Evolutionary conservation across 2,797 vertebrate genomes (phyloP), one percentile per base, ranked within the genome.

Genomic region (Muscicapa comitata): DNA sequence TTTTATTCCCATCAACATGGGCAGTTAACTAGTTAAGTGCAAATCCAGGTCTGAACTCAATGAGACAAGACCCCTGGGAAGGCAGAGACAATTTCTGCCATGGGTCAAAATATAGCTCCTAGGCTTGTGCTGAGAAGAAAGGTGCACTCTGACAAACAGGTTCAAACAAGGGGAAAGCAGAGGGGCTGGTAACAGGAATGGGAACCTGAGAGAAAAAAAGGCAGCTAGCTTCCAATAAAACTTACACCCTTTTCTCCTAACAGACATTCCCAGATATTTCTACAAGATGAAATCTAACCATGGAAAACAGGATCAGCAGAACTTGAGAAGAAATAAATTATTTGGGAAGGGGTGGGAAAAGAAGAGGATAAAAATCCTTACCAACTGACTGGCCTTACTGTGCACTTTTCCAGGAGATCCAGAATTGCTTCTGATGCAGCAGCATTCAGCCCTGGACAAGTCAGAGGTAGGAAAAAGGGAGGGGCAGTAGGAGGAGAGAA

Each of bases 351-450:
- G 38, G 9, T 43, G 17, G 65, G 43, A 82, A 93, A 92, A 37
- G 63, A 94, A 94, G 55, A 86, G 25, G 82, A 45, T 48, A 66
- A 85, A 89, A 66, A 70, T 61, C 88, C 95, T 95, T 96, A 97
- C 95, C 97, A 96, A 93, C 40, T 79, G 63, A 73, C 86, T 70
- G 77, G 88, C 62, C 90, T 90, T 94, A 92, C 92, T 90, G 62
- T 94, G 95, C 88, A 75, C 94, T 96, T 92, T 88, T 94, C 86
- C 96, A 96, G 92, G 62, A 95, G 94, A 95, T 21, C 83, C 86
- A 90, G 90, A 93, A 89, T 89, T 53, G 94, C 67, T 94, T 96
- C 74, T 83, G 95, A 91, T 95, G 94, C 93, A 95, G 96, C 94
- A 94, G 88, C 83, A 74, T 79, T 47, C 63, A 81, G 67, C 55